These are phyloP conservation scores for Phortica magna DNA, from an alignment of 2,888 invertebrate species.

Conservation along the genomic window DNA sequence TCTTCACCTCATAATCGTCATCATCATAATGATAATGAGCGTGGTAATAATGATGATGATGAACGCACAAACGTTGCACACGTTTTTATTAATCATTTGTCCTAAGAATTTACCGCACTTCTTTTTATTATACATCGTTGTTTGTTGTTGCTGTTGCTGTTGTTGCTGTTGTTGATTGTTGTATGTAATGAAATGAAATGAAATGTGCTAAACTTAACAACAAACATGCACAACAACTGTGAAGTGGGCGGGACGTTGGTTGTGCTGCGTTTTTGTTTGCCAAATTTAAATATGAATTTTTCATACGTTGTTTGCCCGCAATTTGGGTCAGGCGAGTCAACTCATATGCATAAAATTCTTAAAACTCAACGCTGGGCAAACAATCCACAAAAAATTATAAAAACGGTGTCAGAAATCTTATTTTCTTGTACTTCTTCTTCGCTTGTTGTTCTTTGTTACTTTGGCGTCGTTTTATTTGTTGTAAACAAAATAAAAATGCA, in stretches of 20 bases:
- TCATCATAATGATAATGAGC: not conserved
- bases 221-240: conserved; percentile 53
- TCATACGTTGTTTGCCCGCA: conserved; percentile 61
- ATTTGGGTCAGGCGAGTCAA: conserved; percentile 72
- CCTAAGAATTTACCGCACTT: conserved; percentile 69
- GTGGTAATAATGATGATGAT: not conserved
- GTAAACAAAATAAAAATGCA: not conserved
- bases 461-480: not conserved
- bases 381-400: not conserved
- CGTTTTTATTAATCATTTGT: conserved; percentile 67
- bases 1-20: conserved; percentile 5
- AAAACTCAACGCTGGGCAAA: not conserved
- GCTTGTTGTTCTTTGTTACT: not conserved
- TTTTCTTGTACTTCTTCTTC: not conserved
- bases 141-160: conserved; percentile 37
- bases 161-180: conserved; percentile 10
- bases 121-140: conserved; percentile 58
- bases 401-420: conserved; percentile 3
- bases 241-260: not conserved
- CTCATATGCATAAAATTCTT: conserved; percentile 64
- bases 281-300: conserved; percentile 67
- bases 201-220: conserved; percentile 66
- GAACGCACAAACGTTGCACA: conserved; percentile 1
- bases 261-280: conserved; percentile 55
- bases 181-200: conserved; percentile 47